A percentile compares a stretch with the other conserved stretches of the same genome.
These are phyloP conservation scores for Trachops cirrhosus DNA, from an alignment of 2,797 vertebrate genomes.

Conservation along the genomic window DNA sequence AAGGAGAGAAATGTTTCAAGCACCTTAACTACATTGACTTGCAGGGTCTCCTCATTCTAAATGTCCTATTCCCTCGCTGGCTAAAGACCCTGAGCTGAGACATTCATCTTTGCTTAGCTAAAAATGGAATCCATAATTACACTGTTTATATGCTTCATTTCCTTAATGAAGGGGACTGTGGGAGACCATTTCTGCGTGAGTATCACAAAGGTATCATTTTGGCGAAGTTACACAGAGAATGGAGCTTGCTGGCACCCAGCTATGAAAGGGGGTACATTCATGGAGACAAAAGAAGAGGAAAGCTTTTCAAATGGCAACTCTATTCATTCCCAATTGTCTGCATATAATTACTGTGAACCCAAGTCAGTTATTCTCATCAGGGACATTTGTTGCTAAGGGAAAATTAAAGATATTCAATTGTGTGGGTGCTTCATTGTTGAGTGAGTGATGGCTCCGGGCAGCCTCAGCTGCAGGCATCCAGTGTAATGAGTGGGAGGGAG, in stretches of 20 bases:
- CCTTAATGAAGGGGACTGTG: constrained; percentile 67
- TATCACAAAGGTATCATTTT: constrained; percentile 66
- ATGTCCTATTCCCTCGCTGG: constrained; percentile 34
- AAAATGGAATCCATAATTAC: constrained; percentile 72
- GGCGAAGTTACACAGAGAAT: constrained; percentile 59
- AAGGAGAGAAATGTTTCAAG: neutral
- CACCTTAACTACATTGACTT: neutral
- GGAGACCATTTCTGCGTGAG: constrained; percentile 49
- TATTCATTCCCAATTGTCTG: constrained; percentile 56
- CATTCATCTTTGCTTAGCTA: constrained; percentile 64
- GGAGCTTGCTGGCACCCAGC: constrained; percentile 39
- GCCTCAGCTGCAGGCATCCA: neutral
- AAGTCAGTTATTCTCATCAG: constrained; percentile 43
- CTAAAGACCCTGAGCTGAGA: constrained; percentile 32
- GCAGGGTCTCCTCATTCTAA: constrained; percentile 36
- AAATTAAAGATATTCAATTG: constrained; percentile 60
- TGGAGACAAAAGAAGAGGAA: constrained; percentile 46
- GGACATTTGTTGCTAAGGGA: constrained; percentile 48
- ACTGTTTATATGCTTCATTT: constrained; percentile 69
- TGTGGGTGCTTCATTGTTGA: neutral
- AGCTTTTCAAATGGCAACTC: constrained; percentile 50
- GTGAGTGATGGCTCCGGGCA: neutral
- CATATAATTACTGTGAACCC: constrained; percentile 26
- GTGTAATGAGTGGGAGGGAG: neutral
- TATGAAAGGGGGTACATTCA: constrained; percentile 31